These are phyloP conservation scores for Ammospiza maritima DNA, from an alignment of 2,797 vertebrate species.

Conservation along the genomic window DNA sequence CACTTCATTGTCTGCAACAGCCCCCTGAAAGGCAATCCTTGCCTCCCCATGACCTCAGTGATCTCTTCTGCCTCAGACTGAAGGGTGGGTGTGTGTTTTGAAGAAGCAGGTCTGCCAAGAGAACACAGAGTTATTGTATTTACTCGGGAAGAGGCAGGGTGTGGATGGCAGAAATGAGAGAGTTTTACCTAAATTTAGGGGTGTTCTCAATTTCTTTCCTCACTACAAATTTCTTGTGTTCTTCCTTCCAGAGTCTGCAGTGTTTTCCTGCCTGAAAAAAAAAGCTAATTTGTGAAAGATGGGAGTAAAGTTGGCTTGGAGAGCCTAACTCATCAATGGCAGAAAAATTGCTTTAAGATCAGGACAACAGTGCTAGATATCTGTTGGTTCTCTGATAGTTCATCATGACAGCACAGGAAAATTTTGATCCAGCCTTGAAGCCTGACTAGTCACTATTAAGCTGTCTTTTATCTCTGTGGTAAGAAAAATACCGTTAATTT, in stretches of 20 bases:
- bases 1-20: constrained; percentile 39
- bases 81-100: neutral
- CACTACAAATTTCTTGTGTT: neutral
- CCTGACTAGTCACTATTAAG: neutral
- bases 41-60: neutral
- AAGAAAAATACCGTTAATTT: constrained; percentile 73
- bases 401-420: neutral
- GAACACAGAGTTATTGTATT: neutral
- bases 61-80: neutral
- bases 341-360: neutral
- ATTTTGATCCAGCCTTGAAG: neutral
- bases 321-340: neutral
- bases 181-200: neutral
- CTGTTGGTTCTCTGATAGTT: neutral
- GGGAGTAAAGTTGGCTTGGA: neutral
- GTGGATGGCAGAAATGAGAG: too few species aligned
- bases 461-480: constrained; percentile 53
- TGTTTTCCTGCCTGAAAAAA: neutral
- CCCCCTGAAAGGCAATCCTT: neutral
- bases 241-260: neutral
- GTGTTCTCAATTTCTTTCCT: neutral
- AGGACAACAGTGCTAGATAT: neutral
- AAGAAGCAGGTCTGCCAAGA: neutral
- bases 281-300: neutral
- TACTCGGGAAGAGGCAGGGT: neutral